Base-by-base conservation (phyloP, 92 coral and sea anemone species). In the Phenganax subtilis region DNA sequence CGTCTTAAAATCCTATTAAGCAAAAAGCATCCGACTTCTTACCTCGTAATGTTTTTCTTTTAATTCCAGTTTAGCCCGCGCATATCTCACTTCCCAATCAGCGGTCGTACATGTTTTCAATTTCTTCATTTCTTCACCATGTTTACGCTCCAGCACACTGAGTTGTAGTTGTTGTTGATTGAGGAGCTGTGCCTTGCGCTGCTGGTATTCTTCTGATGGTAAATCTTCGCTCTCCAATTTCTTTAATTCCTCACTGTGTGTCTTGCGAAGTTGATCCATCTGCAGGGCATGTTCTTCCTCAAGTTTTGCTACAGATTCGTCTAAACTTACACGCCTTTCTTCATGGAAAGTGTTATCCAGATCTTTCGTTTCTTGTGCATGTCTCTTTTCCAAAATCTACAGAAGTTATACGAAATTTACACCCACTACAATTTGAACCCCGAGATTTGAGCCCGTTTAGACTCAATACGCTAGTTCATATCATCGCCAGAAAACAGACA, bases 31-130 rank as follows among this genome's bases (percentile, higher is more conserved):
- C 59, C 61, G 15, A 62, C 62, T 11, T 37, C 97, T 10, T 47
- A 92, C 99, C 99, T 89, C 87, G 87, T 96, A 96, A 80, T 96
- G 99, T 30, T 92, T 96, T 79, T 96, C 99, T 82, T 92, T 96
- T 15, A 96, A 88, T 59, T 96, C 99, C 57, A 96, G 87, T 86
- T 96, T 96, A 2, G 96, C 99, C 30, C 99, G 87, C 1, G 99
- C 99, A 65, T 85, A 96, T n/a, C 99, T 85, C 51, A 96, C 93
- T 85, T 96, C 99, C 99, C 99, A 96, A 44, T 96, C 99, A 55
- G 97, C 89, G 75, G 89, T 69, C 3, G 93, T 90, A 37, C 97
- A 93, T 60, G 91, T 93, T 55, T 92, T 93, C 51, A 92, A 89
- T 85, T 89, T 92, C 80, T 89, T 92, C 77, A 93, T 69, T 60